A percentile compares a stretch with the other conserved stretches of the same genome.
Conservation (phyloP, 2,888 invertebrate genomes). For the Scaptodrosophila latifasciaeformis region DNA sequence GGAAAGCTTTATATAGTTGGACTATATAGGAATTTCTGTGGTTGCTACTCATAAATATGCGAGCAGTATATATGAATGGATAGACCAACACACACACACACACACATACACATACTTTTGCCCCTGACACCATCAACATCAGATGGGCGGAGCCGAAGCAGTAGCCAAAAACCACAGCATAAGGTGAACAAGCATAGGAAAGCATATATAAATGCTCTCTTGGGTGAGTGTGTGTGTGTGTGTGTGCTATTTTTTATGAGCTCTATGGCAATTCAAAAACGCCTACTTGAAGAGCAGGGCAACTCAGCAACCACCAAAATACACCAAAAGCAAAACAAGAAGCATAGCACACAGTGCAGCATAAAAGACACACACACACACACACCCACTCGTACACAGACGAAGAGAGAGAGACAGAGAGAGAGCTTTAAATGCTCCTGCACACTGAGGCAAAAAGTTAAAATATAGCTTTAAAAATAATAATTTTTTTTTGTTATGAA, state of each 20-base stretch:
- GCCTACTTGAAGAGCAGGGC: slow-evolving; percentile 62
- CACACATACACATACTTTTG: slow-evolving; percentile 23
- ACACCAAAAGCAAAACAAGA: slow-evolving; percentile 5
- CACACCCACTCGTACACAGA: too few relatives aligned
- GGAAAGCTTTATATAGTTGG: slow-evolving; percentile 2
- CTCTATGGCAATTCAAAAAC: slow-evolving; percentile 68
- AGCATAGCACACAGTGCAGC: slow-evolving; percentile 15
- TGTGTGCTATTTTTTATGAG: slow-evolving; percentile 58
- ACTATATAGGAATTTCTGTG: slow-evolving; percentile 53
- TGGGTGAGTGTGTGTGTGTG: slow-evolving; percentile 19
- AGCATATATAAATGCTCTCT: slow-evolving; percentile 32
- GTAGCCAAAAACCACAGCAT: slow-evolving; percentile 26
- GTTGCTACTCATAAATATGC: slow-evolving; percentile 57
- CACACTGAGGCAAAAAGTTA: neutral
- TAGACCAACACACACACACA: slow-evolving; percentile 13
- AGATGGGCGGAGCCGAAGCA: slow-evolving; percentile 73
- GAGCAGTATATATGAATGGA: slow-evolving; percentile 25
- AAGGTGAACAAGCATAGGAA: slow-evolving; percentile 52
- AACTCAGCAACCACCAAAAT: slow-evolving; percentile 34
- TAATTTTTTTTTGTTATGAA: too few relatives aligned
- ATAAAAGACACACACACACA: too few relatives aligned
- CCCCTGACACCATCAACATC: slow-evolving; percentile 39
- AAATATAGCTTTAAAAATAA: too few relatives aligned
- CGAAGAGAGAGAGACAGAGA: neutral
- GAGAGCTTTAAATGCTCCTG: neutral